Evolutionary conservation across 2,113 vertebrate species (phyloP).

Genomic region (Ameiurus melas): DNA sequence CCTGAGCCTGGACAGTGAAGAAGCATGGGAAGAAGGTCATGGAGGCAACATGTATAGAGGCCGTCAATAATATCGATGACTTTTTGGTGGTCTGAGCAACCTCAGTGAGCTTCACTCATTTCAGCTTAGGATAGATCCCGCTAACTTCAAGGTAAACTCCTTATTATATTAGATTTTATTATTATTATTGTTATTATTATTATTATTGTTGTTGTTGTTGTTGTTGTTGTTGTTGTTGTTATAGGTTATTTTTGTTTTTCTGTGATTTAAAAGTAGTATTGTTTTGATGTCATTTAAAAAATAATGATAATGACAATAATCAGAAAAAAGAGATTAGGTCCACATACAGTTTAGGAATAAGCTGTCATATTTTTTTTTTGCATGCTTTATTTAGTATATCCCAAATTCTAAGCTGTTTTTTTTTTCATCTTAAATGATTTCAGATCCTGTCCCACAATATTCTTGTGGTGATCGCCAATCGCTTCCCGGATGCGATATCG

Average conservation of each 20-base stretch:
- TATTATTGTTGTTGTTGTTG: neutral
- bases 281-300: neutral
- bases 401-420: neutral
- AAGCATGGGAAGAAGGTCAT: neutral
- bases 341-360: neutral
- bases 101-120: neutral
- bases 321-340: neutral
- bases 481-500: neutral
- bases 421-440: neutral
- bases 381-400: no score
- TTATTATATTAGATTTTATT: neutral
- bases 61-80: neutral
- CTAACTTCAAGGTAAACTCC: neutral
- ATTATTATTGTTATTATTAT: neutral
- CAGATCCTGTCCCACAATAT: neutral
- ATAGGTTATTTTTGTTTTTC: neutral
- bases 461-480: neutral
- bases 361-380: no score
- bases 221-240: neutral
- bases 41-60: no score
- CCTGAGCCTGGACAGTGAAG: neutral
- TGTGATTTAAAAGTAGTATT: neutral
- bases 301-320: neutral
- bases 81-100: neutral
- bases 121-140: neutral